A percentile compares a stretch with the other conserved stretches of the same genome.
Evolutionary conservation across 2,113 vertebrate genomes (phyloP).

Genomic region (Saiga tatarica): DNA sequence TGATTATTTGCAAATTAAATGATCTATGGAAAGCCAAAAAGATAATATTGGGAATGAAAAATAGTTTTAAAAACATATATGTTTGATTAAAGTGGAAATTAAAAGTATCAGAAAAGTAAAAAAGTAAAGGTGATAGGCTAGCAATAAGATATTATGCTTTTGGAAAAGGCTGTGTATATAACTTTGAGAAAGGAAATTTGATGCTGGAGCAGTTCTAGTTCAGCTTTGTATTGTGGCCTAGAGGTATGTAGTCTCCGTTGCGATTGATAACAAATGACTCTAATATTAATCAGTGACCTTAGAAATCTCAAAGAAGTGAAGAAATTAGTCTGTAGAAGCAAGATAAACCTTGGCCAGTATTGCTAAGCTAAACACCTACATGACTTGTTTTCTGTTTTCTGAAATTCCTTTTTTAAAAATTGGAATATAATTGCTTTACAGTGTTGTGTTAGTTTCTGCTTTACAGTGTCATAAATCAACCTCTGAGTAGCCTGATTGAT

Average conservation of each 20-base stretch:
- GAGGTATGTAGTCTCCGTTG: background rate
- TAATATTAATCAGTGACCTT: background rate
- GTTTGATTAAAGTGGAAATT: background rate
- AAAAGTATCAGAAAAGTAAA: background rate
- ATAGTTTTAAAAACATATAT: background rate
- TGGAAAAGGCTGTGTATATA: background rate
- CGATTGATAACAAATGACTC: background rate
- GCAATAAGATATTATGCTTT: background rate
- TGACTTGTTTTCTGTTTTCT: background rate
- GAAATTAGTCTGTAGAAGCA: background rate
- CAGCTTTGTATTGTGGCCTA: background rate
- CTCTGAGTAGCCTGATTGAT: background rate
- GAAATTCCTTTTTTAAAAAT: background rate
- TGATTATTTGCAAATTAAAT: background rate
- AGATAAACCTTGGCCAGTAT: background rate
- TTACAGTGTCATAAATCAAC: background rate
- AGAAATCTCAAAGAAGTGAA: background rate
- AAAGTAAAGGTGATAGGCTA: background rate
- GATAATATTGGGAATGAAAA: background rate
- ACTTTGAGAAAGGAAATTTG: background rate
- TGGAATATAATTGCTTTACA: background rate
- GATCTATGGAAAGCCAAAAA: background rate
- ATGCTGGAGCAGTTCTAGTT: background rate
- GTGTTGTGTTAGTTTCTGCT: background rate
- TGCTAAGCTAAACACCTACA: background rate